Evolutionary conservation across 2,888 invertebrate species (phyloP), one percentile per base, ranked within the genome.

Genomic region (Sarcophaga carnaria): DNA sequence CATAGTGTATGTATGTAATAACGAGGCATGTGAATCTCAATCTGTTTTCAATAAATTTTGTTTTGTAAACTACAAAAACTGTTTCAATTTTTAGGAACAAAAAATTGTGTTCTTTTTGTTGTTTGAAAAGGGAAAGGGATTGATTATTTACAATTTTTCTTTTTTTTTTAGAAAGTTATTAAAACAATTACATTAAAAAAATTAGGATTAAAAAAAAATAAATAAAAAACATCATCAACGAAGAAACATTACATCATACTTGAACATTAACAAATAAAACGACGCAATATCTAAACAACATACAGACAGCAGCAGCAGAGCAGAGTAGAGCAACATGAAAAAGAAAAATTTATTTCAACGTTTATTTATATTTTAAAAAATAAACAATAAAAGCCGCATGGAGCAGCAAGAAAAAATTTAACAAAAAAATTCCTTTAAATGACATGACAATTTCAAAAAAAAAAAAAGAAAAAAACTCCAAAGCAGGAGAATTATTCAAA

Each of bases 151-250:
- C 12, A 47, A 64, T 8, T n/a, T 45, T n/a, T 69, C 22, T 69
- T 47, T 69, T n/a, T n/a, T n/a, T 67, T 60, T 71, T 80, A 64
- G 64, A 80, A 79, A 71, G 63, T 80, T 66, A 17, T 59, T 59
- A 17, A 5, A 59, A n/a, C n/a, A 59, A 17, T 59, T 59, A 59
- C 59, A 14, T 1, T 54, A 2, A 37, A 37, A 37, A 37, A 37
- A 37, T 37, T 37, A 37, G 37, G 10, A 37, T 10, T 10, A 37
- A 37, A 37, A 37, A 37, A 37, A 1, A 27, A 22, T 22, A 6
- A 27, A 27, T 27, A 27, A 27, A 27, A 27, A 27, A 27, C 37
- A 37, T 5, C 27, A 37, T 8, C 8, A 0, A 37, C 8, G 2
- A 37, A 10, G 2, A 10, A 66, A 25, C 59, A 71, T 69, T 69